A percentile compares a stretch with the other conserved stretches of the same genome.
Conservation (phyloP, 1,140 invertebrate species). For the Helicoverpa zea region DNA sequence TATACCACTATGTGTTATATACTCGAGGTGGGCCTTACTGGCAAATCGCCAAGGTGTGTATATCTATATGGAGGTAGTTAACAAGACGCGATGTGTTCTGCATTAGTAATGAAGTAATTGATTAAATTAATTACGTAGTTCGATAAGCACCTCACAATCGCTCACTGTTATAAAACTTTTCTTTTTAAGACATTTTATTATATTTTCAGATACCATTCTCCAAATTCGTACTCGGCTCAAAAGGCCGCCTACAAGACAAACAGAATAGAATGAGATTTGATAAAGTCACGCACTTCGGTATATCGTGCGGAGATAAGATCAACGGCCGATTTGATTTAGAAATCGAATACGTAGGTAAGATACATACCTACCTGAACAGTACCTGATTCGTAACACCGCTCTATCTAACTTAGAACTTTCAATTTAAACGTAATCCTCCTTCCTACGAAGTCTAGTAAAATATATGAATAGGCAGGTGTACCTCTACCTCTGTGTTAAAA, state of each 20-base stretch:
- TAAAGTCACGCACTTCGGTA: conserved; percentile 91
- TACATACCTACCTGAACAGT: no score
- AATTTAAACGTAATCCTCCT: no score
- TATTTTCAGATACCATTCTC: conserved; percentile 96
- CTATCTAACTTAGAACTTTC: no score
- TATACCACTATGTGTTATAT: conserved; percentile 93
- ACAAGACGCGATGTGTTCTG: conserved; percentile 1
- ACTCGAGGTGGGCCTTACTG: conserved; percentile 99
- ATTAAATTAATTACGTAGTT: neutral
- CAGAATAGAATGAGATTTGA: conserved; percentile 89
- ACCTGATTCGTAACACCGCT: no score
- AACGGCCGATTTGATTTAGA: conserved; percentile 96
- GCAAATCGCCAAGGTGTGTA: conserved; percentile 93
- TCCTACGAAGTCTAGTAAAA: no score
- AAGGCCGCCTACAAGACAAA: conserved; percentile 95
- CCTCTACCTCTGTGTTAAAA: no score
- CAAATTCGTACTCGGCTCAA: conserved; percentile 94
- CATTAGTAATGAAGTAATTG: conserved; percentile 4
- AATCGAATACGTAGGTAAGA: conserved; percentile 95
- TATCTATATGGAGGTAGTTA: neutral
- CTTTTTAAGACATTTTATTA: conserved; percentile 12
- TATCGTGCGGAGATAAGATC: conserved; percentile 92
- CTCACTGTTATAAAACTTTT: neutral
- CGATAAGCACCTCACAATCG: no score
- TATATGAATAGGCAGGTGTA: no score